Evolutionary conservation across 92 coral and sea anemone genomes (phyloP).

Genomic region (Anthopleura xanthogrammica): DNA sequence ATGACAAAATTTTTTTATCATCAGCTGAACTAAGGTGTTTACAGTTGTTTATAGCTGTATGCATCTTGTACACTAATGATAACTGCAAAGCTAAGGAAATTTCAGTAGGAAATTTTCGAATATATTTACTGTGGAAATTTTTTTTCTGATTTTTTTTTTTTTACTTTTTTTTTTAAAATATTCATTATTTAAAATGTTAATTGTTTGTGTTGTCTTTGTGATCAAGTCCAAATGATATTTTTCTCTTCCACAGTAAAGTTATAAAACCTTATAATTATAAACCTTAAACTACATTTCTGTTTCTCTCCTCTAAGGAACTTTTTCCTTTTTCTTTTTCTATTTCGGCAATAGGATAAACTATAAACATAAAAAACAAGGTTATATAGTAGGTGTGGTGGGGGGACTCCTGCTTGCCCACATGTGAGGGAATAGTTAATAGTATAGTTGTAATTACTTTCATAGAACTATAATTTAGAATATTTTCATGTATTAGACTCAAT

Average conservation of each 20-base stretch:
- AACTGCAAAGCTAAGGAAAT: background rate
- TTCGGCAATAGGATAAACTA: background rate
- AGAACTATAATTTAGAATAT: background rate
- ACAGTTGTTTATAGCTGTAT: background rate
- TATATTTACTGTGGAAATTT: background rate
- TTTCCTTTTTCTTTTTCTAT: background rate
- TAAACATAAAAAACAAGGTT: background rate
- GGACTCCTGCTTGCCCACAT: background rate
- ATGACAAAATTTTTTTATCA: constrained; percentile 6
- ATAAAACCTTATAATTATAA: background rate
- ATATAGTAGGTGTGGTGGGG: background rate
- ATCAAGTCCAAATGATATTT: background rate
- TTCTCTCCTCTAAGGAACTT: background rate
- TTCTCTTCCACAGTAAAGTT: background rate
- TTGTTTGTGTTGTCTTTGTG: background rate
- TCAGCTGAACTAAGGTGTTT: background rate
- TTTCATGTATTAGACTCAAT: too few species aligned
- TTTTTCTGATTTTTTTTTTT: background rate
- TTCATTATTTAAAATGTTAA: too few species aligned
- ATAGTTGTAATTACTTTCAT: background rate
- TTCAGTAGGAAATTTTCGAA: background rate
- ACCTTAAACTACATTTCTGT: background rate
- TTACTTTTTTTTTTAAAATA: background rate
- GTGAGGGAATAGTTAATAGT: background rate
- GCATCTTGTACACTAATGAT: background rate